Evolutionary conservation across 2,797 vertebrate genomes (phyloP).

Genomic region (Lateolabrax maculatus): DNA sequence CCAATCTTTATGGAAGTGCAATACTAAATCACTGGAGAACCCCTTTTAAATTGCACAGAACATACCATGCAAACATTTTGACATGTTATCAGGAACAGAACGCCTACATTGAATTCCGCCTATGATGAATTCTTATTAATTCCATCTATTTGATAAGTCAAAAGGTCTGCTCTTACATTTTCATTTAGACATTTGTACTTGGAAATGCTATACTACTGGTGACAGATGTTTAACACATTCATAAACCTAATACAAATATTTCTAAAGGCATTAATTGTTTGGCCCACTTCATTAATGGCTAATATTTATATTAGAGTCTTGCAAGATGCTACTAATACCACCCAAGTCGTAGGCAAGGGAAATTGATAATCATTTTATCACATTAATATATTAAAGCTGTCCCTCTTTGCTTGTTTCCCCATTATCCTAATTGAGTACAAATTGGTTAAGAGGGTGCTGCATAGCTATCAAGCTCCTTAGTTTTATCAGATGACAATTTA

Average conservation of each 20-base stretch:
- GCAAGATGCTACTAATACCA: constrained; percentile 46
- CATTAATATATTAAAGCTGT: constrained; percentile 95
- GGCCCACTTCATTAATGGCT: constrained; percentile 11
- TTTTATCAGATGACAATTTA: constrained; percentile 96
- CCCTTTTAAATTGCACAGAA: background rate
- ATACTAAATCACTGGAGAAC: background rate
- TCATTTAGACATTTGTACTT: background rate
- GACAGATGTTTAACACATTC: constrained; percentile 2
- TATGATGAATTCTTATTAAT: background rate
- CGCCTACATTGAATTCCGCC: background rate
- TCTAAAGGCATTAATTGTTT: constrained; percentile 8
- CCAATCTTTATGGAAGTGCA: background rate
- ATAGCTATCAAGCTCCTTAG: constrained; percentile 92
- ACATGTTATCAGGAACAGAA: background rate
- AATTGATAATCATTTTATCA: constrained; percentile 92
- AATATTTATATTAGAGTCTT: constrained; percentile 38
- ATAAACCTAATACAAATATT: constrained; percentile 14
- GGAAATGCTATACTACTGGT: background rate
- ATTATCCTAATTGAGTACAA: constrained; percentile 96
- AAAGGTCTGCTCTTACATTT: background rate
- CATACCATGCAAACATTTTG: background rate
- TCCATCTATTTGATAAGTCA: background rate
- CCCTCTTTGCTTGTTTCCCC: constrained; percentile 92
- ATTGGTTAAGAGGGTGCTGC: constrained; percentile 93
- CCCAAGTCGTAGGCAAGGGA: constrained; percentile 63